These are phyloP conservation scores for Scarus forsteni DNA, from an alignment of 2,797 vertebrate genomes.

Conservation along the genomic window DNA sequence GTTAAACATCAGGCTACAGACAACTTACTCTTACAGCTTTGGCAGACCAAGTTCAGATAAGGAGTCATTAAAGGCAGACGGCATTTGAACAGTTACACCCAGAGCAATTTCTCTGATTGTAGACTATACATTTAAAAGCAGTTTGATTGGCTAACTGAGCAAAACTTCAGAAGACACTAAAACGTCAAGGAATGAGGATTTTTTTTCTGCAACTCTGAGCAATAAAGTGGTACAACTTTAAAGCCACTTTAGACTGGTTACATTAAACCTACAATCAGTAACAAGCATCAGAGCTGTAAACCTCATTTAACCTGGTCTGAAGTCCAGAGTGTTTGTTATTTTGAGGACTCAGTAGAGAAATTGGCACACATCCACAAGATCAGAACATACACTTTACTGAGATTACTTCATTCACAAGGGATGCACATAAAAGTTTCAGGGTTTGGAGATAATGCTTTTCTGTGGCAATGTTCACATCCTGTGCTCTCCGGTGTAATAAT, in stretches of 20 bases:
- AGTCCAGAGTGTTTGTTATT: too few relatives aligned
- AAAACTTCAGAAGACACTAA: not conserved
- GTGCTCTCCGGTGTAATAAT: too few relatives aligned
- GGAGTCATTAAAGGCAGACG: not conserved
- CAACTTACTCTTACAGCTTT: not conserved
- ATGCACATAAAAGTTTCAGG: too few relatives aligned
- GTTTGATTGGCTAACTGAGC: not conserved
- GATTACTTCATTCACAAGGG: too few relatives aligned
- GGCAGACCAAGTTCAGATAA: not conserved
- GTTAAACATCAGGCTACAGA: not conserved
- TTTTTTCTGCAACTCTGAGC: not conserved
- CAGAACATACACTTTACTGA: too few relatives aligned
- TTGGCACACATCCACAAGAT: too few relatives aligned
- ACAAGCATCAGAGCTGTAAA: too few relatives aligned
- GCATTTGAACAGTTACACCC: not conserved
- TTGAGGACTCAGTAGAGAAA: too few relatives aligned
- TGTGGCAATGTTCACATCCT: too few relatives aligned
- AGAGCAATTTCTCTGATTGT: not conserved
- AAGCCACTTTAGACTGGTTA: not conserved
- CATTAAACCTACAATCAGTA: not conserved
- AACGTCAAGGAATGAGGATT: not conserved
- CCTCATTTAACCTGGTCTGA: too few relatives aligned
- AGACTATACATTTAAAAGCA: not conserved
- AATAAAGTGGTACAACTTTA: not conserved
- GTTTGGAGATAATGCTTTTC: too few relatives aligned